phyloP scores from a whole-genome alignment of 64 coral and sea anemone genomes.

The Platygyra sinensis region DNA sequence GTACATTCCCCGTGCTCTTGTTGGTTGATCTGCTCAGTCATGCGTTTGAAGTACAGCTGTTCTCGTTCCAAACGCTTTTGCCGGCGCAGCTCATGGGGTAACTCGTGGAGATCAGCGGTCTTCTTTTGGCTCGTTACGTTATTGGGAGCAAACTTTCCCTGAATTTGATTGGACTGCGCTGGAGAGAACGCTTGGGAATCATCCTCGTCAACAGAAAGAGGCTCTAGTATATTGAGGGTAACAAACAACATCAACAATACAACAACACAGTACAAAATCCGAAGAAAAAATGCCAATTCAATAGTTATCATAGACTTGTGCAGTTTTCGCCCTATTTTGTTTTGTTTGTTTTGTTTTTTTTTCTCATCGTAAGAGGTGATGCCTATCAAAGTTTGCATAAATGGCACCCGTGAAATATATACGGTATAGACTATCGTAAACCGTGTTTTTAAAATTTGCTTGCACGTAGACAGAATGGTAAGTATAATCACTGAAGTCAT shows the following conservation, averaged over 20 bases:
- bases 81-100: conserved; percentile 71
- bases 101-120: neutral
- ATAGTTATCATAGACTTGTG: too few relatives aligned
- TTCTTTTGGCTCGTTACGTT: conserved; percentile 19
- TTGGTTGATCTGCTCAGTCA: conserved; percentile 44
- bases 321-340: too few relatives aligned
- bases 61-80: conserved; percentile 29
- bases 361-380: too few relatives aligned
- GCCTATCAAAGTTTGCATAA: too few relatives aligned
- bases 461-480: too few relatives aligned
- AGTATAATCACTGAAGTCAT: too few relatives aligned
- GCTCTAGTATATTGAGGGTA: neutral
- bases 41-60: conserved; percentile 27
- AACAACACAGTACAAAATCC: too few relatives aligned
- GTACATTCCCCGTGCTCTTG: conserved; percentile 41
- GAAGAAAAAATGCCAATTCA: too few relatives aligned
- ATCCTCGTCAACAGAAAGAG: neutral
- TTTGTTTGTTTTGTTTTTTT: too few relatives aligned
- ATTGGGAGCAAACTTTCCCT: neutral
- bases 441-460: too few relatives aligned
- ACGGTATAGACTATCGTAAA: too few relatives aligned
- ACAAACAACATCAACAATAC: neutral
- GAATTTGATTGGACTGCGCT: neutral
- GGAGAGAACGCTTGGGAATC: conserved; percentile 19
- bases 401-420: too few relatives aligned